Conservation (phyloP, 2,113 vertebrate genomes). For the Pionites leucogaster region DNA sequence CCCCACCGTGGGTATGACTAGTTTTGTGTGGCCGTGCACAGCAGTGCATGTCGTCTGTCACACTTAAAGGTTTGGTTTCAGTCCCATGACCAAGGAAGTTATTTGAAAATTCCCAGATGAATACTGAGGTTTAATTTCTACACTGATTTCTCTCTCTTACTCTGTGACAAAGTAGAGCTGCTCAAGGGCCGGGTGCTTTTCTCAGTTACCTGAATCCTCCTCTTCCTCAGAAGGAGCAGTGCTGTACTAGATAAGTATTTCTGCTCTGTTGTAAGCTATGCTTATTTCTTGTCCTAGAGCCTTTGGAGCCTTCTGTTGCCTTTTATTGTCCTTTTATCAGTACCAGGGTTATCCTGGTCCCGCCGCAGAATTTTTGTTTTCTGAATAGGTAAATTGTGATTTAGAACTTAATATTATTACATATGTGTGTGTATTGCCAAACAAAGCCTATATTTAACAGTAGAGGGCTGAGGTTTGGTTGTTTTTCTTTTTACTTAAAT, state of each 20-base stretch:
- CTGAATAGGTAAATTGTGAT: not conserved
- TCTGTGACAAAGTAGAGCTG: not conserved
- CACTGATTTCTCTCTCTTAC: not conserved
- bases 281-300: not conserved
- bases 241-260: not conserved
- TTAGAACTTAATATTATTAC: not conserved
- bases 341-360: not conserved
- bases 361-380: not conserved
- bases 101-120: not conserved
- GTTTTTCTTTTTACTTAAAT: not conserved
- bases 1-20: fast-evolving
- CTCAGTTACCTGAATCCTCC: not conserved
- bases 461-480: not conserved
- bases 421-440: not conserved
- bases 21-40: not conserved
- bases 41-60: not conserved
- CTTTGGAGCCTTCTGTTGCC: not conserved
- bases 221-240: not conserved
- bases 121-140: not conserved
- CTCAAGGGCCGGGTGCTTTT: not conserved
- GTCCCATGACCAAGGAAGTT: not conserved
- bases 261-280: not conserved
- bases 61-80: not conserved
- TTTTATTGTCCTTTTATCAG: not conserved
- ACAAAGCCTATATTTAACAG: not conserved